A percentile compares a stretch with the other conserved stretches of the same genome.
Conservation (phyloP, 1,140 invertebrate species). For the Polypedilum vanderplanki region DNA sequence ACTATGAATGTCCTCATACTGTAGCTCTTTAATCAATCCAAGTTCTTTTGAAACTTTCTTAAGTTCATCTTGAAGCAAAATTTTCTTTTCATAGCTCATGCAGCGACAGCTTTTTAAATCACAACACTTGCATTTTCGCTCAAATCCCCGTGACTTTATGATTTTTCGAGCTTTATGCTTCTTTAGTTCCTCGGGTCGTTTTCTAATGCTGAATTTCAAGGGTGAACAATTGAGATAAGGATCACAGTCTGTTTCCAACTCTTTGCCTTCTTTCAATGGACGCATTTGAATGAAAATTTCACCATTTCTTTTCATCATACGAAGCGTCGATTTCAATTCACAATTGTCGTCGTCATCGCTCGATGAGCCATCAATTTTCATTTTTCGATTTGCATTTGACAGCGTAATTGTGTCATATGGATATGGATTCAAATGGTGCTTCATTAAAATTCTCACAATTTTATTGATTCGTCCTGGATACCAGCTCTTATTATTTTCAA, state of each 20-base stretch:
- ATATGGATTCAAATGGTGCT: conserved; percentile 15
- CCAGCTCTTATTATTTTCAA: not conserved
- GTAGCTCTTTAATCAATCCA: not conserved
- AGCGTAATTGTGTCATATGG: conserved; percentile 13
- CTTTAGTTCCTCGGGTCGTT: not conserved
- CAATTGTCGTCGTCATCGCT: not conserved
- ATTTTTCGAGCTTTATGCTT: not conserved
- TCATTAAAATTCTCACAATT: not conserved
- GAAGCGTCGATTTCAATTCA: not conserved
- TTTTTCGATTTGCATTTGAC: not conserved
- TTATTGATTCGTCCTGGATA: not conserved
- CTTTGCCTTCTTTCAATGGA: not conserved
- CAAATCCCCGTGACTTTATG: not conserved
- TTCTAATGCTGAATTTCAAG: not conserved
- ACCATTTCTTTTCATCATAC: not conserved
- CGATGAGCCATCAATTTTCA: not conserved
- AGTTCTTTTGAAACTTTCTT: conserved; percentile 20
- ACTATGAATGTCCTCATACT: not conserved
- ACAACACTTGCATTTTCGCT: not conserved
- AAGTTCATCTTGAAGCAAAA: not conserved
- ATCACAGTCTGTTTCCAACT: not conserved
- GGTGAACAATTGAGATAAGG: conserved; percentile 9
- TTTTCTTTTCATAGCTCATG: not conserved
- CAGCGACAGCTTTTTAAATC: not conserved
- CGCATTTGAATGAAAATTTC: not conserved